A percentile compares a stretch with the other conserved stretches of the same genome.
Conservation (phyloP, 2,888 invertebrate species). For the Anoplius nigerrimus region DNA sequence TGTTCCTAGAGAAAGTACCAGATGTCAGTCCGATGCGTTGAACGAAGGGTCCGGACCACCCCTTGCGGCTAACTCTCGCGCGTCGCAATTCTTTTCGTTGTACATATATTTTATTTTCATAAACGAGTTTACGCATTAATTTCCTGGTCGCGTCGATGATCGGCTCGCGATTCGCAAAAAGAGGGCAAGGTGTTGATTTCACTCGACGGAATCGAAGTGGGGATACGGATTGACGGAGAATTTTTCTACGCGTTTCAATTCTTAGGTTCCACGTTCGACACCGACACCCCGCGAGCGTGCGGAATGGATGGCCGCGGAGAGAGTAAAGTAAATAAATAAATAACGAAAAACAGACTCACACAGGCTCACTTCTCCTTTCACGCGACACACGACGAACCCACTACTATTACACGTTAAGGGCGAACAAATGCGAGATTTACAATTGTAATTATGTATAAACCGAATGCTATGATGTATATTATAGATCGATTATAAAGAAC, state of each 20-base stretch:
- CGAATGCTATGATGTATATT: constrained; percentile 75
- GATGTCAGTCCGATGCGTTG: constrained; percentile 3
- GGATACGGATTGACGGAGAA: constrained; percentile 19
- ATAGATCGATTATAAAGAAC: constrained; percentile 75
- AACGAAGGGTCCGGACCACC: constrained; percentile 7
- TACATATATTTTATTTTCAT: constrained; percentile 52
- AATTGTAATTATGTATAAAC: constrained; percentile 75
- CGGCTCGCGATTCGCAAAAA: constrained; percentile 12
- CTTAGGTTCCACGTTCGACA: constrained; percentile 55
- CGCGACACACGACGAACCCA: constrained; percentile 63
- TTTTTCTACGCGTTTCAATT: constrained; percentile 58
- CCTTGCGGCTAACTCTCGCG: not conserved
- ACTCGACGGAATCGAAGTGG: not conserved
- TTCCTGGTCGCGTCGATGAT: constrained; percentile 24
- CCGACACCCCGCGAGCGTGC: constrained; percentile 6
- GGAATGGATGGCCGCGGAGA: too few relatives aligned
- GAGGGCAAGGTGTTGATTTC: constrained; percentile 9
- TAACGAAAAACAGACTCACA: constrained; percentile 13
- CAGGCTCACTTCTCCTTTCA: constrained; percentile 34
- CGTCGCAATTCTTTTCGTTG: constrained; percentile 45
- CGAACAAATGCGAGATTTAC: constrained; percentile 64
- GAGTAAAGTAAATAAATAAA: too few relatives aligned
- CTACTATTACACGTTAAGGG: constrained; percentile 65
- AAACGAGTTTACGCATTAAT: constrained; percentile 23
- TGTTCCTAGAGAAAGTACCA: too few relatives aligned